These are phyloP conservation scores for Toxostoma redivivum DNA, from an alignment of 2,113 vertebrate species.

Conservation along the genomic window DNA sequence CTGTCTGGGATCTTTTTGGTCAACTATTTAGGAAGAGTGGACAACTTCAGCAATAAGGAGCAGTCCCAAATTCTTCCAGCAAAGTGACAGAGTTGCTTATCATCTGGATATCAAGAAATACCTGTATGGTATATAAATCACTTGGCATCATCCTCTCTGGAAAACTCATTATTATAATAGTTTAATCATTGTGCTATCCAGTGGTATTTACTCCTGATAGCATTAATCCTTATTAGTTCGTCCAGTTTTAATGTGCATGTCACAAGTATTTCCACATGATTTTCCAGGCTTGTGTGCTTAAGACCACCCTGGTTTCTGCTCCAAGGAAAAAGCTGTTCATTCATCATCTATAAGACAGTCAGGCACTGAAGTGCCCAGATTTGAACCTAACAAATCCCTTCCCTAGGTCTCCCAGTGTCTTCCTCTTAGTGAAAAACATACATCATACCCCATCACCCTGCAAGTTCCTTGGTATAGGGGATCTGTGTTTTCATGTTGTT, in stretches of 20 bases:
- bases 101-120: background rate
- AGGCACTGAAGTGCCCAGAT: background rate
- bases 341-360: background rate
- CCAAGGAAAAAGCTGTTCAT: background rate
- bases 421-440: background rate
- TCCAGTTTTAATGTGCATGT: background rate
- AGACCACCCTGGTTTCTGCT: background rate
- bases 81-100: background rate
- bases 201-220: background rate
- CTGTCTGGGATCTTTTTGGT: background rate
- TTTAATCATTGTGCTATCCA: slow-evolving; percentile 18
- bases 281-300: background rate
- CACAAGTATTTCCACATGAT: background rate
- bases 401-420: background rate
- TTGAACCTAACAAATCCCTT: background rate
- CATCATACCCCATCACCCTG: background rate
- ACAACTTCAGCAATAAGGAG: background rate
- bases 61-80: background rate
- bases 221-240: slow-evolving; percentile 26
- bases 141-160: background rate
- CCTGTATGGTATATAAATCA: background rate
- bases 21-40: background rate
- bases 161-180: slow-evolving; percentile 36
- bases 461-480: background rate
- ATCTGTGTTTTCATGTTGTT: background rate